A percentile compares a stretch with the other conserved stretches of the same genome.
Conservation (phyloP, 1,140 invertebrate species). For the Frieseomelitta varia region DNA sequence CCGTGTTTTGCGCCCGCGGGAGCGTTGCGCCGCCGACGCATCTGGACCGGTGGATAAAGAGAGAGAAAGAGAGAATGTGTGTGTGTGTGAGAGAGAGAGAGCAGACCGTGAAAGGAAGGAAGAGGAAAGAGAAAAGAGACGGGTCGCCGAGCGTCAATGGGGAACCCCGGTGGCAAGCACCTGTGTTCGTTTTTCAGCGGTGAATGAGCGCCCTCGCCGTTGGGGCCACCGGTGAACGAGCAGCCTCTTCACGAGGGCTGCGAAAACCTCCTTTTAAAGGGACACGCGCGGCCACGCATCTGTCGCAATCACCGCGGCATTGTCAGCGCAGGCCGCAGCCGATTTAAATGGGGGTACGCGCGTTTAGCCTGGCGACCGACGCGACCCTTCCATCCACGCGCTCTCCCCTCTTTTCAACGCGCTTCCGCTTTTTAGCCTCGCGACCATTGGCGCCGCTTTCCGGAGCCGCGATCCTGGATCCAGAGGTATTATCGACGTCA, state of each 20-base stretch:
- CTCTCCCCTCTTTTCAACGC: slow-evolving; percentile 1
- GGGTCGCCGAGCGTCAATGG: slow-evolving; percentile 53
- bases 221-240: slow-evolving; percentile 34
- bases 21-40: slow-evolving; percentile 68
- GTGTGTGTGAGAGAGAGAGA: too few relatives aligned
- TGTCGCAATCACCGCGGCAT: slow-evolving; percentile 66
- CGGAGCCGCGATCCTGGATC: background rate
- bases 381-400: slow-evolving; percentile 6
- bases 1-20: slow-evolving; percentile 57
- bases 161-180: slow-evolving; percentile 58
- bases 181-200: slow-evolving; percentile 67
- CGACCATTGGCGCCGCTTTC: slow-evolving; percentile 11
- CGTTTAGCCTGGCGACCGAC: background rate
- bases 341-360: slow-evolving; percentile 62
- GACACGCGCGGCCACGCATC: slow-evolving; percentile 64
- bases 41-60: slow-evolving; percentile 61
- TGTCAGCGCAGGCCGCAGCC: slow-evolving; percentile 59
- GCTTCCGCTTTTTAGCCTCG: slow-evolving; percentile 16
- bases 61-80: too few relatives aligned
- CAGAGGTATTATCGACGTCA: background rate
- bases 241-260: slow-evolving; percentile 47
- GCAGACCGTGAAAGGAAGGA: background rate
- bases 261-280: slow-evolving; percentile 65
- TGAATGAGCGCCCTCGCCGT: slow-evolving; percentile 50
- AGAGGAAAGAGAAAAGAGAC: background rate